Base-by-base conservation (phyloP, 2,888 invertebrate species). In the Troilus luridus region DNA sequence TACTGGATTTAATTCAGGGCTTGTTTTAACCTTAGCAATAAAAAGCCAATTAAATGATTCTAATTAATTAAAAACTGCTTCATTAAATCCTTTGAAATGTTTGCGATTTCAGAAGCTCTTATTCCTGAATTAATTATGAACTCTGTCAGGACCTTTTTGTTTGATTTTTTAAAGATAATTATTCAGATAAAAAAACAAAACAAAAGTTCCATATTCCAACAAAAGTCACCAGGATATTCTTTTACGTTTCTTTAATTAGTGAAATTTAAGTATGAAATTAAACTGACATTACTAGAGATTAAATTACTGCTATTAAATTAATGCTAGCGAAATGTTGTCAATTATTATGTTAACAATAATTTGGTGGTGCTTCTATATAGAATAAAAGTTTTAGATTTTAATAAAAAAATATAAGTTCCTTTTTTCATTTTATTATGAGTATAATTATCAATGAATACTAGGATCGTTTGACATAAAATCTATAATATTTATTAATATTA, bases 71-170 rank as follows among this genome's bases (percentile, higher is more conserved):
- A 0, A 27, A 41, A 77, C 41, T 77, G 72, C 27, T 77, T 77
- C 72, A 77, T 77, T 77, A 77, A 77, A 77, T 41, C 27, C 72
- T 77, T 77, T 77, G 24, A 41, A 77, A 77, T 77, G 17, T 77
- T 77, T 41, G 27, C 21, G 21, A 77, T 41, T 77, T 77, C 19
- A 77, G 27, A 17, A 14, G 17, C 27, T 77, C 72, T 77, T 41
- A 41, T 19, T 12, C 72, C 11, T 77, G 72, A 77, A 77, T 27
- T 41, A 77, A 77, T 77, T 27, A 41, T 19, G 19, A 41, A n/a
- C 72, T 41, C 7, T 19, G 9, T 77, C 14, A 77, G 72, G 41
- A n/a, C 9, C 64, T 9, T 24, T 67, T 12, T 24, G 10, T 67
- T 67, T 41, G 41, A 41, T 41, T 41, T 41, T 41, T 41, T 41